Percentiles rank a stretch among this genome's conserved stretches.
Conservation (phyloP, 2,797 vertebrate genomes). For the Dermochelys coriacea region DNA sequence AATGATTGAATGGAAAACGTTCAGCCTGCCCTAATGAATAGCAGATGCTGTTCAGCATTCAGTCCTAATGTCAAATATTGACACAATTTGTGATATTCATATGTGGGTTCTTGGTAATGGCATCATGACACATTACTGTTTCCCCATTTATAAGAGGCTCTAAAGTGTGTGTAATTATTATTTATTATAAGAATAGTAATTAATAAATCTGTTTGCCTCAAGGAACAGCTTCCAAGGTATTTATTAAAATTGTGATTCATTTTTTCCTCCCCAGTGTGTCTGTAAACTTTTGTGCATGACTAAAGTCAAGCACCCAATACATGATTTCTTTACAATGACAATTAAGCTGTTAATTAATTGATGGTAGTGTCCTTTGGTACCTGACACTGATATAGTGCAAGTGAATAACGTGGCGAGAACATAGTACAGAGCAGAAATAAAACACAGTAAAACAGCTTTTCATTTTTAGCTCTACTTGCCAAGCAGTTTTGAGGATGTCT, state of each 20-base stretch:
- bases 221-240: background rate
- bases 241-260: background rate
- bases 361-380: background rate
- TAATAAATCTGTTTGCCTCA: slow-evolving; percentile 18
- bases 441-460: background rate
- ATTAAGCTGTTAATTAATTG: background rate
- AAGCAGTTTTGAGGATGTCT: background rate
- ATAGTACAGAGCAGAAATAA: background rate
- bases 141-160: background rate
- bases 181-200: slow-evolving; percentile 31
- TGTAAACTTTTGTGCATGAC: background rate
- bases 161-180: slow-evolving; percentile 28
- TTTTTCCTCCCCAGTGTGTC: background rate
- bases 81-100: background rate
- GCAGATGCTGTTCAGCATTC: background rate
- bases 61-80: background rate
- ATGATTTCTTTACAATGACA: slow-evolving; percentile 8
- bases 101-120: background rate
- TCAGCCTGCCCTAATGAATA: background rate
- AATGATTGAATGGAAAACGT: background rate
- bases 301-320: background rate
- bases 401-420: slow-evolving; percentile 16
- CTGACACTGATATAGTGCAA: background rate
- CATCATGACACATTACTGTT: background rate
- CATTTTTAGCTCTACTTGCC: background rate